Conservation (phyloP, 2,888 invertebrate genomes). For the Idaea dimidiata region DNA sequence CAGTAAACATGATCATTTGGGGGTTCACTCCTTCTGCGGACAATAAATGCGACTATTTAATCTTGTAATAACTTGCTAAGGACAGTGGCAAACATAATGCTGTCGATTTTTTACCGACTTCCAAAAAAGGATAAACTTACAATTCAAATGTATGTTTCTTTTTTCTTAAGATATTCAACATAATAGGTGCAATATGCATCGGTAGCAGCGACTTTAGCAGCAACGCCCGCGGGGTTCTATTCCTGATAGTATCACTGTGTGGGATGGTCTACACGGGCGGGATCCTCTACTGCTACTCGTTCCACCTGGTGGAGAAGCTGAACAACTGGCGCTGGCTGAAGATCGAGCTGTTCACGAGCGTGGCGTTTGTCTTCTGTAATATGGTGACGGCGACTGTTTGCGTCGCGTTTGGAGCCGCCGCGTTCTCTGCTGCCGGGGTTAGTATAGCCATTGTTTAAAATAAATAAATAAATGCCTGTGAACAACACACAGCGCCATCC, state of each 20-base stretch:
- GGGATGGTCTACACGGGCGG: slow-evolving; percentile 89
- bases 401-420: slow-evolving; percentile 82
- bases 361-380: slow-evolving; percentile 85
- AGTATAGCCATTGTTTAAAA: slow-evolving; percentile 65
- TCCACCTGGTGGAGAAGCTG: slow-evolving; percentile 91
- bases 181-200: slow-evolving; percentile 90
- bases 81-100: too few relatives aligned
- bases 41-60: too few relatives aligned
- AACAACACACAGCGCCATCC: neutral
- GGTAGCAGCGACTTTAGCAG: slow-evolving; percentile 82
- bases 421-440: slow-evolving; percentile 88
- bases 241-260: slow-evolving; percentile 87
- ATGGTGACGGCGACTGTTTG: slow-evolving; percentile 88
- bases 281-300: slow-evolving; percentile 87
- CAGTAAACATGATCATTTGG: too few relatives aligned
- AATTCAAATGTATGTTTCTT: too few relatives aligned
- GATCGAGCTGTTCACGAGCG: slow-evolving; percentile 88
- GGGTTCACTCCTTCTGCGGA: too few relatives aligned
- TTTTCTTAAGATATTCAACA: slow-evolving; percentile 81
- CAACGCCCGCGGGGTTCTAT: slow-evolving; percentile 86
- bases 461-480: neutral
- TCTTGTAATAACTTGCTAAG: too few relatives aligned
- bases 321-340: slow-evolving; percentile 92
- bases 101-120: too few relatives aligned
- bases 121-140: too few relatives aligned